Evolutionary conservation across 2,797 vertebrate species (phyloP).

Genomic region (Pseudomugil gertrudae): DNA sequence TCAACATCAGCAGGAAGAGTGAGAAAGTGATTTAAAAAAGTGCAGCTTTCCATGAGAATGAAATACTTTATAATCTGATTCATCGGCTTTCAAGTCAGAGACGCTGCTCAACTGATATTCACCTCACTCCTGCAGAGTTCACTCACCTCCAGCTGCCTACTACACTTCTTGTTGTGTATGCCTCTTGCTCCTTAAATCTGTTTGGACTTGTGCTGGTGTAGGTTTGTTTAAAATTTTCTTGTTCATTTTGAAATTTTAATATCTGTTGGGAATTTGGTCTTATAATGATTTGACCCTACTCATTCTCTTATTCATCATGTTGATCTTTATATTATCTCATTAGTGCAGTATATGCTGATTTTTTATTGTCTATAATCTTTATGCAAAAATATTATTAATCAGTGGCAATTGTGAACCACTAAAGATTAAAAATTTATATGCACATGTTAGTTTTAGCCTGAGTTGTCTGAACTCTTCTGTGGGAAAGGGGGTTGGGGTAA

Average conservation of each 20-base stretch:
- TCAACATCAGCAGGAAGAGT: conserved; percentile 18
- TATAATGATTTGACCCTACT: conserved; percentile 8
- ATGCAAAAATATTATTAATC: background rate
- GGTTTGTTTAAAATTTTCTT: conserved; percentile 9
- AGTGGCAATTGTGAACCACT: background rate
- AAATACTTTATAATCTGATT: conserved; percentile 32
- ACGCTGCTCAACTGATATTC: conserved; percentile 39
- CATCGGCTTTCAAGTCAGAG: conserved; percentile 48
- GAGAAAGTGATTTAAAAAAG: conserved; percentile 21
- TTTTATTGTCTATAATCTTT: conserved; percentile 7
- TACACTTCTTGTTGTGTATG: background rate
- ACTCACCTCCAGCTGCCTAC: conserved; percentile 22
- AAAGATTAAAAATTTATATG: background rate
- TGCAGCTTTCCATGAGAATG: background rate
- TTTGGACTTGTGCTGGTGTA: background rate
- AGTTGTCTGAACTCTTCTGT: conserved; percentile 5
- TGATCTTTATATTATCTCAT: background rate
- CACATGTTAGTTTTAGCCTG: conserved; percentile 1
- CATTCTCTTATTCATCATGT: conserved; percentile 6
- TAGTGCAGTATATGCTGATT: background rate
- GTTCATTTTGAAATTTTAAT: background rate
- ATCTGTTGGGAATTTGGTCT: background rate
- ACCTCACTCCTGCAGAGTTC: conserved; percentile 34
- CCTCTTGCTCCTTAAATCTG: background rate
- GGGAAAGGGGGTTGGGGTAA: conserved; percentile 4